Conservation (phyloP, 1,140 invertebrate species). For the Zaprionus ghesquierei region DNA sequence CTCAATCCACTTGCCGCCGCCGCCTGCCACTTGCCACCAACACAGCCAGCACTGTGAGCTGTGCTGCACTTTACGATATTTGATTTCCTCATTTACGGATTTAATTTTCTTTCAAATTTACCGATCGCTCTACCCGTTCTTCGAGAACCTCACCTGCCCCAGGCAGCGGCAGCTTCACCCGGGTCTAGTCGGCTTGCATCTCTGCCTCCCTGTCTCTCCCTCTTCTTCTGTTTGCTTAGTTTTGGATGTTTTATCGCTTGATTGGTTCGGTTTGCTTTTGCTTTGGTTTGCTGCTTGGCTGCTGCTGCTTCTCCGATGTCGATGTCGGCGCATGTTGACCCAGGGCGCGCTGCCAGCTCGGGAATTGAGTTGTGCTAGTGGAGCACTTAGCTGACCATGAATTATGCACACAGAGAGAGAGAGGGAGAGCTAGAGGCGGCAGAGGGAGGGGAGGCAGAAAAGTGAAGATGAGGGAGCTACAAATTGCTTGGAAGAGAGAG, state of each 20-base stretch:
- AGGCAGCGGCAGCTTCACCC: slow-evolving; percentile 10
- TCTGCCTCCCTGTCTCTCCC: neutral
- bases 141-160: slow-evolving; percentile 9
- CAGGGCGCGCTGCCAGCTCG: slow-evolving; percentile 45
- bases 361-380: slow-evolving; percentile 58
- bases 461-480: neutral
- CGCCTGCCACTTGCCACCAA: slow-evolving; percentile 62
- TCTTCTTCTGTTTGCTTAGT: slow-evolving; percentile 66
- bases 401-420: slow-evolving; percentile 7
- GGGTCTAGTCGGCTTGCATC: neutral
- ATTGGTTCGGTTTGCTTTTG: slow-evolving; percentile 55
- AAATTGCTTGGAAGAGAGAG: neutral
- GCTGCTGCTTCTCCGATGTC: slow-evolving; percentile 6
- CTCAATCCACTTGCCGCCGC: slow-evolving; percentile 46
- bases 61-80: slow-evolving; percentile 74
- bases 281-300: slow-evolving; percentile 60
- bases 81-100: slow-evolving; percentile 81
- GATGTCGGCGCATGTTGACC: slow-evolving; percentile 43
- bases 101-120: slow-evolving; percentile 81
- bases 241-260: slow-evolving; percentile 77
- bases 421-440: neutral
- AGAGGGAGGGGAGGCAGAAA: neutral
- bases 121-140: slow-evolving; percentile 66
- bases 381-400: slow-evolving; percentile 16
- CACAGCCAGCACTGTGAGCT: slow-evolving; percentile 40